A percentile compares a stretch with the other conserved stretches of the same genome.
Conservation (phyloP, 1,140 invertebrate species). For the Saccostrea cuccullata region DNA sequence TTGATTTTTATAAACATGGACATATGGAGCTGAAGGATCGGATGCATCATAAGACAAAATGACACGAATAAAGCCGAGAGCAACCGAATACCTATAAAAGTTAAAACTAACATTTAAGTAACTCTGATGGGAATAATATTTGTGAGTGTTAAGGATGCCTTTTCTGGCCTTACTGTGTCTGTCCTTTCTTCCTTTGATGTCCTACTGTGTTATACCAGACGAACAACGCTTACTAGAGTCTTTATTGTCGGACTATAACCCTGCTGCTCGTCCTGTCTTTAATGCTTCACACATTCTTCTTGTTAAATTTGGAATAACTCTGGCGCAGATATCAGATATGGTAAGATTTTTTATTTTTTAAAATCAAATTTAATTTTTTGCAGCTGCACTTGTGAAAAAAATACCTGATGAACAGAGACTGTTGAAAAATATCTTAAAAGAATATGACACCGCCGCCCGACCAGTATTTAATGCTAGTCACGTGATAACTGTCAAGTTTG, state of each 20-base stretch:
- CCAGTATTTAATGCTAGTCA: constrained; percentile 98
- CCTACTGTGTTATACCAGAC: constrained; percentile 62
- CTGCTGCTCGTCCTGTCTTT: constrained; percentile 85
- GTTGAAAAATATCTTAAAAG: constrained; percentile 70
- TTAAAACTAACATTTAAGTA: constrained; percentile 3
- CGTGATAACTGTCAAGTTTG: constrained; percentile 96
- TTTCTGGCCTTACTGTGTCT: constrained; percentile 40
- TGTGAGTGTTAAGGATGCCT: constrained; percentile 44
- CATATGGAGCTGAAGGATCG: neutral
- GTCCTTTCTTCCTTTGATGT: constrained; percentile 28
- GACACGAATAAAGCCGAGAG: neutral
- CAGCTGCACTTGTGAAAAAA: constrained; percentile 28
- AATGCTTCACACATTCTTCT: constrained; percentile 75
- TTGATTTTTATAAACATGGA: constrained; percentile 2
- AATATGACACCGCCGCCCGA: constrained; percentile 97
- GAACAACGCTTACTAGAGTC: constrained; percentile 70
- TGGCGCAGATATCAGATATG: constrained; percentile 79
- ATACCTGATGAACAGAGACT: constrained; percentile 70
- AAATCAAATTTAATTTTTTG: constrained; percentile 41
- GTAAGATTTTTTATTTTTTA: constrained; percentile 82
- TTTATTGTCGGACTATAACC: constrained; percentile 88
- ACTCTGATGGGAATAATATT: neutral
- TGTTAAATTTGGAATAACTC: constrained; percentile 76
- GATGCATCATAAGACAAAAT: neutral
- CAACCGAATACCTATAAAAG: neutral